A percentile compares a stretch with the other conserved stretches of the same genome.
Evolutionary conservation across 1,140 invertebrate genomes (phyloP).

Genomic region (Marisa cornuarietis): DNA sequence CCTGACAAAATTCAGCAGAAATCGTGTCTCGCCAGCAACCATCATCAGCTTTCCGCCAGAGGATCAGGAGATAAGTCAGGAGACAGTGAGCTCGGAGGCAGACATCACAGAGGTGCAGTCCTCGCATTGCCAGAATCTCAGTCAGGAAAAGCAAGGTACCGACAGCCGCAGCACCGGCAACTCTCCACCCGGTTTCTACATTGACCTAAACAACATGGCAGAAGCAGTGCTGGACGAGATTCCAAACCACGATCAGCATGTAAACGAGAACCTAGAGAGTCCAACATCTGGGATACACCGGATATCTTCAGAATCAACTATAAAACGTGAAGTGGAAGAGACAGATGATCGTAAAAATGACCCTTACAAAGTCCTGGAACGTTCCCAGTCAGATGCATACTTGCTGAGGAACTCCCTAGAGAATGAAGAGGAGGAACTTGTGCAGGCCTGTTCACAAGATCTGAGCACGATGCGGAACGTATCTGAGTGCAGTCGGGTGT

Average conservation of each 20-base stretch:
- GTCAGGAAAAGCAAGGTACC: too few relatives aligned
- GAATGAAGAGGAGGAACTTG: constrained; percentile 1
- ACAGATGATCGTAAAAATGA: constrained; percentile 26
- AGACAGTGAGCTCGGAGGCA: too few relatives aligned
- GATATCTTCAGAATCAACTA: constrained; percentile 17
- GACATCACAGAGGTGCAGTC: too few relatives aligned
- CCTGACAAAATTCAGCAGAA: too few relatives aligned
- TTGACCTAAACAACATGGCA: not conserved
- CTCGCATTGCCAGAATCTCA: too few relatives aligned
- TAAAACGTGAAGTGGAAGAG: constrained; percentile 17
- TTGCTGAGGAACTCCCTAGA: constrained; percentile 34
- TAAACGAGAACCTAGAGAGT: constrained; percentile 10
- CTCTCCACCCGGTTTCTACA: not conserved
- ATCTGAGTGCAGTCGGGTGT: constrained; percentile 53
- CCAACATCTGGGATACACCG: constrained; percentile 19
- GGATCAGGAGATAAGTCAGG: too few relatives aligned
- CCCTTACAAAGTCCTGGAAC: constrained; percentile 47
- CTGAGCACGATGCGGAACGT: constrained; percentile 42
- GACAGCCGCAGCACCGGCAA: too few relatives aligned
- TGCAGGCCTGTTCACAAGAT: constrained; percentile 22
- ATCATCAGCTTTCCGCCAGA: too few relatives aligned
- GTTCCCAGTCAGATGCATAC: constrained; percentile 53
- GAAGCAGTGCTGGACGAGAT: constrained; percentile 5
- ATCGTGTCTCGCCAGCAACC: too few relatives aligned
- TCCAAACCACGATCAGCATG: not conserved